Conservation (phyloP, 30 jellyfish, hydroid and myxozoan genomes). For the Aurelia aurita complex sp. Pacific region DNA sequence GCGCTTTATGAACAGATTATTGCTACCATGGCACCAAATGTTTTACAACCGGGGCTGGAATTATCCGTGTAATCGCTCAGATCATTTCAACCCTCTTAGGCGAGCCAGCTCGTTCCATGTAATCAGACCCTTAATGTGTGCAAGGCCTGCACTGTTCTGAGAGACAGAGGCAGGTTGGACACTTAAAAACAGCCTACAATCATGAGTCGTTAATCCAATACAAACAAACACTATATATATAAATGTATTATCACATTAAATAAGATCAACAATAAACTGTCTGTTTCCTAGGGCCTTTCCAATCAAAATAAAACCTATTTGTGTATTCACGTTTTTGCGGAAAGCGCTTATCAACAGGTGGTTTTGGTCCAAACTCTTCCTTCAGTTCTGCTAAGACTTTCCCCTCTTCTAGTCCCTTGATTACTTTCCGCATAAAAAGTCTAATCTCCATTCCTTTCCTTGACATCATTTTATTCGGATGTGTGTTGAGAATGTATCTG, state of each 20-base stretch:
- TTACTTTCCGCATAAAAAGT: conserved; percentile 73
- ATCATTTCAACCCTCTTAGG: no score
- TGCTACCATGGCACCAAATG: no score
- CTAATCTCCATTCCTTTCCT: conserved; percentile 70
- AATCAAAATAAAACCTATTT: conserved; percentile 81
- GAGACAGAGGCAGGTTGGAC: no score
- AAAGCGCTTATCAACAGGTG: conserved; percentile 45
- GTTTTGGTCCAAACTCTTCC: conserved; percentile 71
- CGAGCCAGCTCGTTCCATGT: no score
- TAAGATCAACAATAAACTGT: conserved; percentile 59
- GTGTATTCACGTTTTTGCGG: conserved; percentile 49
- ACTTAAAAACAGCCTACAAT: no score
- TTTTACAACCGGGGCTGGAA: no score
- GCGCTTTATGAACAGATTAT: no score
- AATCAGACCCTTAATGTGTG: no score
- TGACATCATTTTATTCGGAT: conserved; percentile 61
- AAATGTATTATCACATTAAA: not conserved
- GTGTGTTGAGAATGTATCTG: conserved; percentile 79
- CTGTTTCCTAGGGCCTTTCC: conserved; percentile 83
- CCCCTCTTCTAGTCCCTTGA: conserved; percentile 67
- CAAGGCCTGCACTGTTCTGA: no score
- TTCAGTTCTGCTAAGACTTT: conserved; percentile 63
- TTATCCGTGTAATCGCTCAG: no score
- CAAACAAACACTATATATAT: not conserved
- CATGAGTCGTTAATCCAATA: conserved; percentile 9